Conservation (phyloP, 1,140 invertebrate species). For the Metaphire vulgaris region DNA sequence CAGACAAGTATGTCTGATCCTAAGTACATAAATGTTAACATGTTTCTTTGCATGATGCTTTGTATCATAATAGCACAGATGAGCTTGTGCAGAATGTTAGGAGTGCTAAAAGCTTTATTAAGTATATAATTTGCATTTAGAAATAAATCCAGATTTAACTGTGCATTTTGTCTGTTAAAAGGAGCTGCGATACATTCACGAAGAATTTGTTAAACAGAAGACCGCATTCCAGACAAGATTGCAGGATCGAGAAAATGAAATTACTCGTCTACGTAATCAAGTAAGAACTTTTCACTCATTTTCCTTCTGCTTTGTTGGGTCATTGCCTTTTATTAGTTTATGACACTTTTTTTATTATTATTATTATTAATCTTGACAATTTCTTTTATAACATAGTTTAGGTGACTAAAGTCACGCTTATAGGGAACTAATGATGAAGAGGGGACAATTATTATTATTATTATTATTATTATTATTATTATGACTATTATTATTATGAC, state of each 20-base stretch:
- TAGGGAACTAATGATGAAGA: no score
- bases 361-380: neutral
- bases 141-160: no score
- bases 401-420: no score
- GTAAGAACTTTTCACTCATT: slow-evolving; percentile 36
- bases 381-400: neutral
- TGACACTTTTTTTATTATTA: neutral
- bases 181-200: slow-evolving; percentile 59
- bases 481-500: no score
- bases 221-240: slow-evolving; percentile 55
- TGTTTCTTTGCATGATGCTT: no score
- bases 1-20: slow-evolving; percentile 43
- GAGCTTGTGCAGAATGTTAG: no score
- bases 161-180: slow-evolving; percentile 39
- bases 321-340: neutral
- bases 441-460: no score
- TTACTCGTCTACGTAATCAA: slow-evolving; percentile 59
- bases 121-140: no score
- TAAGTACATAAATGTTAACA: no score
- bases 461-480: no score
- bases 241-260: slow-evolving; percentile 60
- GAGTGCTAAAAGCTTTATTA: no score
- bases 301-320: slow-evolving; percentile 13
- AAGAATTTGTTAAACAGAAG: slow-evolving; percentile 58
- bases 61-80: no score